These are phyloP conservation scores for Planiliza haematocheilus DNA, from an alignment of 2,113 vertebrate species.

Conservation along the genomic window DNA sequence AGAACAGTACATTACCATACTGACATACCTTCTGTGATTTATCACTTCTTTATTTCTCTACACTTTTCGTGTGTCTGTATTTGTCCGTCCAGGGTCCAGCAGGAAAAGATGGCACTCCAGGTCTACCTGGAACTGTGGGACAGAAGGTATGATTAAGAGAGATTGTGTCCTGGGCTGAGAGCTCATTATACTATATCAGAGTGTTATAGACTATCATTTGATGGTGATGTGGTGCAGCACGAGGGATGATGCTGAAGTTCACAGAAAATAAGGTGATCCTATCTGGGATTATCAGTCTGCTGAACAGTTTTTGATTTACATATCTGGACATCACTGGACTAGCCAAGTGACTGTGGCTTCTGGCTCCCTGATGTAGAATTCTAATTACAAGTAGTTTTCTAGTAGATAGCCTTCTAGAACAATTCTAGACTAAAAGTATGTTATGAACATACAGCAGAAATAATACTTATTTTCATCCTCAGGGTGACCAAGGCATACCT, in stretches of 20 bases:
- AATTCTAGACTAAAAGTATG: too few species aligned
- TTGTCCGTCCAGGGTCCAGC: constrained; percentile 82
- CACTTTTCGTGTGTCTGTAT: constrained; percentile 1
- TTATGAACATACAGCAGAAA: too few species aligned
- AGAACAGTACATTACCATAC: neutral
- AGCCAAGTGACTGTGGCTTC: neutral
- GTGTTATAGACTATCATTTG: too few species aligned
- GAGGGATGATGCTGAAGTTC: too few species aligned
- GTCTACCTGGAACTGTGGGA: constrained; percentile 83
- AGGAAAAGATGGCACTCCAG: constrained; percentile 82
- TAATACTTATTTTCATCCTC: neutral
- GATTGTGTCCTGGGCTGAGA: too few species aligned
- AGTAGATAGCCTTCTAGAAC: too few species aligned
- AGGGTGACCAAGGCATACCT: constrained; percentile 88
- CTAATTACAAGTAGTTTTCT: neutral
- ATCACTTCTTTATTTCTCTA: neutral
- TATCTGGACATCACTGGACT: neutral
- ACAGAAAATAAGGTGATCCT: neutral
- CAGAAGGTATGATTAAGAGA: constrained; percentile 81
- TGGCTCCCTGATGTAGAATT: neutral
- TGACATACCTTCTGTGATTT: neutral
- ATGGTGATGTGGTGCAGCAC: too few species aligned
- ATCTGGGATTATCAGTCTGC: neutral
- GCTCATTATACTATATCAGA: neutral
- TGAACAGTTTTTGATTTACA: neutral